Conservation (phyloP, 2,113 vertebrate species). For the Petromus typicus region DNA sequence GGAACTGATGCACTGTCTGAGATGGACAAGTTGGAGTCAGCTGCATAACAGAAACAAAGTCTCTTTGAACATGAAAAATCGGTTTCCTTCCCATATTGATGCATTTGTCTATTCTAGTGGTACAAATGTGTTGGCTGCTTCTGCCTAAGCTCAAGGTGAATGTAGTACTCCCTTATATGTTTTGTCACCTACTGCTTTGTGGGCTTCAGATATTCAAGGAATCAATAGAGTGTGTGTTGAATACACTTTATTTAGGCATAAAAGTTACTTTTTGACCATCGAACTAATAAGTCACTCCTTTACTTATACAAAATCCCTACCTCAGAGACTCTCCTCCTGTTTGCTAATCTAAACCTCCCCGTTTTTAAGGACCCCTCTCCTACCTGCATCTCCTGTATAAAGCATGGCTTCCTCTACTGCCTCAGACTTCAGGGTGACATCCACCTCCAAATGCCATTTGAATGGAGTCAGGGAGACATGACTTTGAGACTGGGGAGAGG, state of each 20-base stretch:
- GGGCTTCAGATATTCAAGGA: not conserved
- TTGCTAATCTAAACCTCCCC: not conserved
- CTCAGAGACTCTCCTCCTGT: not conserved
- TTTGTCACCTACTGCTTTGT: not conserved
- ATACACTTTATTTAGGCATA: not conserved
- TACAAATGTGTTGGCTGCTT: not conserved
- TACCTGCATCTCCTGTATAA: not conserved
- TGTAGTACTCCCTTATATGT: not conserved
- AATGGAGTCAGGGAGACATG: not conserved
- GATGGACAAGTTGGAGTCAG: accelerated
- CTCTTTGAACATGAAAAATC: not conserved
- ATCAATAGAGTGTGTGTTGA: not conserved
- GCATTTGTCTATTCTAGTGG: not conserved
- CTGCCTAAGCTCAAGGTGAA: not conserved
- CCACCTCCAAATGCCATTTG: not conserved
- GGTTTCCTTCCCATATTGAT: not conserved
- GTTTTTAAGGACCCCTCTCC: not conserved
- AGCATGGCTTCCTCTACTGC: no score
- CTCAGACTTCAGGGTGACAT: not conserved
- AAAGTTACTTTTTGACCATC: not conserved
- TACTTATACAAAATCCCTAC: not conserved
- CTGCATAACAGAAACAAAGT: no score
- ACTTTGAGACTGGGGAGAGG: not conserved
- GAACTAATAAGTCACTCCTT: not conserved
- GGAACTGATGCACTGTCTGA: not conserved